These are phyloP conservation scores for Argyrosomus japonicus DNA, from an alignment of 2,113 vertebrate species.

Conservation along the genomic window DNA sequence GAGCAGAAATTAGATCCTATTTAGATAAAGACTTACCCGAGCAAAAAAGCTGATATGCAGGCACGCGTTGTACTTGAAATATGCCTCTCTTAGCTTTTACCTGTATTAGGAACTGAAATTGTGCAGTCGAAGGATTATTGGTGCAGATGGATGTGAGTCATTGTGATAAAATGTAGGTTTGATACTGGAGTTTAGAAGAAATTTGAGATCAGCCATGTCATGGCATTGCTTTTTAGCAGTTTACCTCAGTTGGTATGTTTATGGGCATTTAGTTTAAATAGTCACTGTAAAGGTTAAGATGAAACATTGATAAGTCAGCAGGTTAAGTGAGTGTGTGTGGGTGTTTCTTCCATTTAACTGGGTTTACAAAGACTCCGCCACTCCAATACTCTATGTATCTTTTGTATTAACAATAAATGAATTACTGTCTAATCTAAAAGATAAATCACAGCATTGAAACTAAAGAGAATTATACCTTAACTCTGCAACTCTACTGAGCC, in stretches of 20 bases:
- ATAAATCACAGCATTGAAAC: neutral
- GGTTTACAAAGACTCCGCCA: neutral
- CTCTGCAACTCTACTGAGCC: neutral
- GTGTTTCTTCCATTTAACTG: neutral
- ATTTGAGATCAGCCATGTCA: neutral
- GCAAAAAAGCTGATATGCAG: conserved; percentile 2
- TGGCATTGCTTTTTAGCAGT: neutral
- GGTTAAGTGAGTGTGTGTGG: neutral
- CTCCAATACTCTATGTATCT: neutral
- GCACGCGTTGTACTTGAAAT: neutral
- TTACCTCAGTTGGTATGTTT: too few species aligned
- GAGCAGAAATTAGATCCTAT: conserved; percentile 38
- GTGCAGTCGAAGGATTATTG: neutral
- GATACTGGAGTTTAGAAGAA: neutral
- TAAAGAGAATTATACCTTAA: neutral
- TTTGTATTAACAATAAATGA: neutral
- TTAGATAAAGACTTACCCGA: conserved; percentile 23
- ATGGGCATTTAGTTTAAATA: neutral
- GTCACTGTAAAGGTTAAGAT: neutral
- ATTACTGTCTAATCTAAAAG: neutral
- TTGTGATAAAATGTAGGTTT: neutral
- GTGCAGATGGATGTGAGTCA: neutral
- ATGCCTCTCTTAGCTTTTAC: neutral
- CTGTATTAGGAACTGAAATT: neutral
- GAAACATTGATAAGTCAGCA: neutral